Percentiles rank a stretch among this genome's conserved stretches.
Evolutionary conservation across 2,113 vertebrate genomes (phyloP).

Genomic region (Sisor rabdophorus): DNA sequence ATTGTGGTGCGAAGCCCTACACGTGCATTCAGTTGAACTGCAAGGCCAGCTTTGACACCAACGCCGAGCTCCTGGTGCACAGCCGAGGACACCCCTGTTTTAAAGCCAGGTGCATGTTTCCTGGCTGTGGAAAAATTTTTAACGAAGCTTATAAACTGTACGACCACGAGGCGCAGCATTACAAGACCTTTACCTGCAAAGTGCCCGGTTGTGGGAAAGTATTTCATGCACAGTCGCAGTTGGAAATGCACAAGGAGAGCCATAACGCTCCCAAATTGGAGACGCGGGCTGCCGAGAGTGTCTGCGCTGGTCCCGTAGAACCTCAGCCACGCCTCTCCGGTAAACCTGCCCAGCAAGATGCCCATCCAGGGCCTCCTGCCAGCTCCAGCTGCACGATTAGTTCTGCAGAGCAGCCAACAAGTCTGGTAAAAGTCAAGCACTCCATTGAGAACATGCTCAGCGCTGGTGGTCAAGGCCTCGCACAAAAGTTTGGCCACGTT

Average conservation of each 20-base stretch:
- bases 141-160: slow-evolving; percentile 89
- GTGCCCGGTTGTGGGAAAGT: slow-evolving; percentile 81
- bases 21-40: slow-evolving; percentile 97
- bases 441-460: slow-evolving; percentile 56
- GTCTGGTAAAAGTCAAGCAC: slow-evolving; percentile 31
- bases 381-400: not conserved
- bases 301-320: slow-evolving; percentile 11
- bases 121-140: slow-evolving; percentile 90
- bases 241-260: slow-evolving; percentile 80
- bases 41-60: slow-evolving; percentile 90
- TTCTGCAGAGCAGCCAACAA: not conserved
- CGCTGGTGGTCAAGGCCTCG: slow-evolving; percentile 23
- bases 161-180: slow-evolving; percentile 96
- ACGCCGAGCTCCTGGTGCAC: slow-evolving; percentile 84
- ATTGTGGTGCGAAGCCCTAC: slow-evolving; percentile 91
- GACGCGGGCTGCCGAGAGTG: slow-evolving; percentile 46
- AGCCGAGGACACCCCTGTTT: slow-evolving; percentile 84
- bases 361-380: not conserved
- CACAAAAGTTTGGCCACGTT: slow-evolving; percentile 35
- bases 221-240: slow-evolving; percentile 82
- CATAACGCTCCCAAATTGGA: slow-evolving; percentile 64
- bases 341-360: not conserved
- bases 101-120: slow-evolving; percentile 94
- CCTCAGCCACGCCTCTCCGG: not conserved
- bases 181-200: slow-evolving; percentile 93